A percentile compares a stretch with the other conserved stretches of the same genome.
Evolutionary conservation across 2,888 invertebrate species (phyloP).

Genomic region (Torymus tubicola): DNA sequence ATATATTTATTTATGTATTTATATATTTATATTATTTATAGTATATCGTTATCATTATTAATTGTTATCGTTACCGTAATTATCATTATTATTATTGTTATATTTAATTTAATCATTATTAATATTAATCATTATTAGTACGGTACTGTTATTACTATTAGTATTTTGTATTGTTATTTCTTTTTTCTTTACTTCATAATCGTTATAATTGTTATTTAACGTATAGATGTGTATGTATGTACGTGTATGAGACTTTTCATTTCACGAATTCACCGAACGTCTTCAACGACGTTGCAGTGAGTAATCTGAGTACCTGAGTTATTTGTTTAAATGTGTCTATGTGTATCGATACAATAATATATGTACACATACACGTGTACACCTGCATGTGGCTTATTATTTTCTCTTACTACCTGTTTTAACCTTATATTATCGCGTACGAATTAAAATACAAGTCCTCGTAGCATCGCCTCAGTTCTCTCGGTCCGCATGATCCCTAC

Average conservation of each 20-base stretch:
- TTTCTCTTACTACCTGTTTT: constrained; percentile 23
- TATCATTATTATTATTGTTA: constrained; percentile 40
- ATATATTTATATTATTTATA: constrained; percentile 54
- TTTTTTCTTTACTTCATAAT: constrained; percentile 18
- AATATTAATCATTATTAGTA: constrained; percentile 64
- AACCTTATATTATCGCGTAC: constrained; percentile 15
- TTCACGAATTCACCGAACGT: constrained; percentile 13
- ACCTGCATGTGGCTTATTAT: too few species aligned
- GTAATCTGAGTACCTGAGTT: not conserved
- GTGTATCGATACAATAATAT: constrained; percentile 13
- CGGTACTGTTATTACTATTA: constrained; percentile 34
- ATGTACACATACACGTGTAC: constrained; percentile 1
- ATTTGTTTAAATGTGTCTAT: not conserved
- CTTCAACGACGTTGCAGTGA: not conserved
- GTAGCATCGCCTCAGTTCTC: constrained; percentile 15
- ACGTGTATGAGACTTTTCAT: constrained; percentile 12
- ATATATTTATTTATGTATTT: constrained; percentile 56
- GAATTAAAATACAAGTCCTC: constrained; percentile 17
- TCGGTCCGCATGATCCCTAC: not conserved
- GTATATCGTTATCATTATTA: constrained; percentile 42
- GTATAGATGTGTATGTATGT: constrained; percentile 55
- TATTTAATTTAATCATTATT: constrained; percentile 45
- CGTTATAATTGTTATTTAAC: constrained; percentile 64
- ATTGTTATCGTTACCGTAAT: constrained; percentile 59
- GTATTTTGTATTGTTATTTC: constrained; percentile 15